These are phyloP conservation scores for Mechanitis messenoides DNA, from an alignment of 2,888 invertebrate genomes.

Conservation along the genomic window DNA sequence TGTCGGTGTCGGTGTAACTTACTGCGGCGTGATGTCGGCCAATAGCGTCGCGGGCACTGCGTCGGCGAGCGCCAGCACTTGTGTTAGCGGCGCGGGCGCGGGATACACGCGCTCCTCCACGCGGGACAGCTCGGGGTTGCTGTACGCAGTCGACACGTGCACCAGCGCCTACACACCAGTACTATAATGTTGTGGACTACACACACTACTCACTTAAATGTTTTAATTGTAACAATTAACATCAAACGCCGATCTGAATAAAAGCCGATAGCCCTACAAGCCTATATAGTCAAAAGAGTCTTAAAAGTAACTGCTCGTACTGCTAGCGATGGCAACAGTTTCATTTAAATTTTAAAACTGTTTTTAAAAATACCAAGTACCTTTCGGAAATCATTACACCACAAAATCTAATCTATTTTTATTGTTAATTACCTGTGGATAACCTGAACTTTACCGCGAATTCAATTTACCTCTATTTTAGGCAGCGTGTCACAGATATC, in stretches of 20 bases:
- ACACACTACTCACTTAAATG: too few relatives aligned
- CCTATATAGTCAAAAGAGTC: too few relatives aligned
- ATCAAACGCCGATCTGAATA: too few relatives aligned
- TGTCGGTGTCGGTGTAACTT: constrained; percentile 30
- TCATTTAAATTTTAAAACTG: too few relatives aligned
- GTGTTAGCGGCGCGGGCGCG: constrained; percentile 77
- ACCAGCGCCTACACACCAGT: constrained; percentile 75
- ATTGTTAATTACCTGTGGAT: not conserved
- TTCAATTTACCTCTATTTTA: constrained; percentile 75
- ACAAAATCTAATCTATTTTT: not conserved
- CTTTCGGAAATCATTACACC: too few relatives aligned
- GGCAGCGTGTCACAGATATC: constrained; percentile 82
- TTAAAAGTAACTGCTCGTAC: too few relatives aligned
- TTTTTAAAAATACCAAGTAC: too few relatives aligned
- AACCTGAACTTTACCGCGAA: not conserved
- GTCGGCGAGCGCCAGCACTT: constrained; percentile 79
- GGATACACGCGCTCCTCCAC: constrained; percentile 88
- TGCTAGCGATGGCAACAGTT: too few relatives aligned
- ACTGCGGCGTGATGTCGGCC: constrained; percentile 78
- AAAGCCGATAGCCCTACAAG: too few relatives aligned
- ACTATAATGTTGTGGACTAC: too few relatives aligned
- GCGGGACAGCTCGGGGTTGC: constrained; percentile 83
- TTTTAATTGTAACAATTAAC: too few relatives aligned
- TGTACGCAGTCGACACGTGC: constrained; percentile 93
- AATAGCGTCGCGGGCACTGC: constrained; percentile 72